A percentile compares a stretch with the other conserved stretches of the same genome.
Evolutionary conservation across 1,140 invertebrate genomes (phyloP).

Genomic region (Aphaenogaster ashmeadi): DNA sequence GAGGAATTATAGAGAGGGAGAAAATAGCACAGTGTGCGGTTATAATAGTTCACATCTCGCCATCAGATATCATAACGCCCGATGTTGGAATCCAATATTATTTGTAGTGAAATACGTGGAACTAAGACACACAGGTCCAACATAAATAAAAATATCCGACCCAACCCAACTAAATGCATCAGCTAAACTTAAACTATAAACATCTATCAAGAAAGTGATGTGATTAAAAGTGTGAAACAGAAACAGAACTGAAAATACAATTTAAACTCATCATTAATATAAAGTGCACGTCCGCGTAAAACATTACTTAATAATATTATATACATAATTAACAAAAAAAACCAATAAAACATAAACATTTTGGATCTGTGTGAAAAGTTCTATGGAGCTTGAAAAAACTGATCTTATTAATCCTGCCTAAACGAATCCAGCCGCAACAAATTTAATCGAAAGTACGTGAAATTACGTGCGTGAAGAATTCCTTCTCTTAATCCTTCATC

Average conservation of each 20-base stretch:
- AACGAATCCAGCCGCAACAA: slow-evolving; percentile 66
- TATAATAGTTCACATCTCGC: too few species aligned
- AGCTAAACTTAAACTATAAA: slow-evolving; percentile 24
- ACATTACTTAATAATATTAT: slow-evolving; percentile 11
- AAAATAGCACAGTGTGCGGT: too few species aligned
- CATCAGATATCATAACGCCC: too few species aligned
- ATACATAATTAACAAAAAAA: slow-evolving; percentile 8
- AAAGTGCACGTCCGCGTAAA: slow-evolving; percentile 48
- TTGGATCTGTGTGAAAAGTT: slow-evolving; percentile 61
- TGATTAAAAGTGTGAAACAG: slow-evolving; percentile 28
- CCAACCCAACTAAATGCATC: neutral
- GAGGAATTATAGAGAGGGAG: too few species aligned
- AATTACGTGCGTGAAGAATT: slow-evolving; percentile 1
- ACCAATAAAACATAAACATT: slow-evolving; percentile 39
- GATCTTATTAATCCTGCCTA: slow-evolving; percentile 85
- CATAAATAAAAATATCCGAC: slow-evolving; percentile 33
- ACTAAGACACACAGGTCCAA: slow-evolving; percentile 46
- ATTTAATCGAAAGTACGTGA: neutral
- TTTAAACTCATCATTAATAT: slow-evolving; percentile 31
- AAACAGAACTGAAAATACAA: neutral
- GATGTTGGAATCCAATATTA: neutral
- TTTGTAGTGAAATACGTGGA: slow-evolving; percentile 31
- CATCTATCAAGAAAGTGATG: neutral
- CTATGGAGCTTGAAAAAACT: slow-evolving; percentile 76
- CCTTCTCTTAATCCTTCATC: slow-evolving; percentile 32